Evolutionary conservation across 2,888 invertebrate genomes (phyloP).

Genomic region (Hipparchia sbordonii): DNA sequence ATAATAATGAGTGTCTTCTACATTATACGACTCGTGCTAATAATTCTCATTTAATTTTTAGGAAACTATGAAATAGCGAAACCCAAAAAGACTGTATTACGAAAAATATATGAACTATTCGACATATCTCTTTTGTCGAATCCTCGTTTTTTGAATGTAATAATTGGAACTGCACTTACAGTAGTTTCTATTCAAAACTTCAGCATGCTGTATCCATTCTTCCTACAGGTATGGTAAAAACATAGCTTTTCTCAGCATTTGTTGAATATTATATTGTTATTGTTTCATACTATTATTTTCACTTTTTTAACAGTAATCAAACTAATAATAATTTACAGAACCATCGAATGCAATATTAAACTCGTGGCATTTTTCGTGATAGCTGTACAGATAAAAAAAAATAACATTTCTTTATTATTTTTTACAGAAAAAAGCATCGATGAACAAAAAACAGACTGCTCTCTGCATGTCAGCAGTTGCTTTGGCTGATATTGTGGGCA

Average conservation of each 20-base stretch:
- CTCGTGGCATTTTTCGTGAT: too few species aligned
- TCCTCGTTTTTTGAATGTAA: conserved; percentile 85
- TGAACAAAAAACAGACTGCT: conserved; percentile 82
- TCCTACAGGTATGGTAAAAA: conserved; percentile 75
- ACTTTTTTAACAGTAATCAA: neutral
- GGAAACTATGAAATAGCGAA: conserved; percentile 42
- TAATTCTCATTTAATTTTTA: conserved; percentile 43
- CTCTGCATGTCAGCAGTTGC: conserved; percentile 88
- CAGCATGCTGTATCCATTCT: conserved; percentile 87
- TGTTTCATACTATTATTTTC: neutral
- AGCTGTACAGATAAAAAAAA: too few species aligned
- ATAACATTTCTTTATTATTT: conserved; percentile 1
- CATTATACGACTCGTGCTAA: neutral
- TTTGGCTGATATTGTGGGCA: conserved; percentile 85
- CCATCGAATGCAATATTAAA: too few species aligned
- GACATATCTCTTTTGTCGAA: conserved; percentile 85
- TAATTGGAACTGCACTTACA: conserved; percentile 85
- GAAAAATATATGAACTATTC: conserved; percentile 75
- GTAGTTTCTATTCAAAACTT: conserved; percentile 88
- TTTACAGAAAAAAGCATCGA: conserved; percentile 65
- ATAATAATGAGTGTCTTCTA: neutral
- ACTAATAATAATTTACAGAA: neutral
- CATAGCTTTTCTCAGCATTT: neutral
- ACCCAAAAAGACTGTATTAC: conserved; percentile 49
- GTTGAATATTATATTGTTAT: neutral